Evolutionary conservation across 1,140 invertebrate species (phyloP).

Genomic region (Magallana gigas): DNA sequence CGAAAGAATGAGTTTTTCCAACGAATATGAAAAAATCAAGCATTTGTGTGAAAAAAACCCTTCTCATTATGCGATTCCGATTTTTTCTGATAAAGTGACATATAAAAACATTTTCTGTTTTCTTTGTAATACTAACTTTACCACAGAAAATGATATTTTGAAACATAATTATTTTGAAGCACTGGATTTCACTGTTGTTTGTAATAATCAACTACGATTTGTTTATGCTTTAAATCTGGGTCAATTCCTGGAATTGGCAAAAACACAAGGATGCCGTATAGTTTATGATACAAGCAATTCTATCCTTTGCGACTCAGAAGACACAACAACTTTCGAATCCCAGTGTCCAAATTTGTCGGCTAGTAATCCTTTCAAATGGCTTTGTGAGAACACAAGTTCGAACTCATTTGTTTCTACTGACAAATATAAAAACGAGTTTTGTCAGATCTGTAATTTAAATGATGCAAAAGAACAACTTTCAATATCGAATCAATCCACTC

Average conservation of each 20-base stretch:
- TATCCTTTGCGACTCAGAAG: too few relatives aligned
- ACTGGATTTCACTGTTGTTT: background rate
- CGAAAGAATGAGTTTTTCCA: background rate
- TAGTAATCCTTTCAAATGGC: too few relatives aligned
- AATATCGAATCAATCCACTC: too few relatives aligned
- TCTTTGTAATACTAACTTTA: slow-evolving; percentile 2
- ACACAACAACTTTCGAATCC: too few relatives aligned
- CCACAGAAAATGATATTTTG: background rate
- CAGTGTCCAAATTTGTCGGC: too few relatives aligned
- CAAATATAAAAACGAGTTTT: too few relatives aligned
- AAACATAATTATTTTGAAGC: background rate
- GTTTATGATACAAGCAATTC: background rate
- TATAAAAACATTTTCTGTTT: slow-evolving; percentile 6
- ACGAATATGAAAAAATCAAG: background rate
- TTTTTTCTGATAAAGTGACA: background rate
- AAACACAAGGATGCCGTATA: background rate
- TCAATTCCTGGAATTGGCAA: background rate
- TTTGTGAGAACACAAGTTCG: too few relatives aligned
- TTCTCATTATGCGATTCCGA: background rate
- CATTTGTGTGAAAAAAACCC: background rate
- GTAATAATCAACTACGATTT: background rate
- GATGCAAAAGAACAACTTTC: too few relatives aligned
- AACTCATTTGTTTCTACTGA: too few relatives aligned
- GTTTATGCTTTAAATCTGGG: background rate
- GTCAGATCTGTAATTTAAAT: too few relatives aligned